phyloP scores from a whole-genome alignment of 2,888 invertebrate genomes.

The Andrena trimmerana region DNA sequence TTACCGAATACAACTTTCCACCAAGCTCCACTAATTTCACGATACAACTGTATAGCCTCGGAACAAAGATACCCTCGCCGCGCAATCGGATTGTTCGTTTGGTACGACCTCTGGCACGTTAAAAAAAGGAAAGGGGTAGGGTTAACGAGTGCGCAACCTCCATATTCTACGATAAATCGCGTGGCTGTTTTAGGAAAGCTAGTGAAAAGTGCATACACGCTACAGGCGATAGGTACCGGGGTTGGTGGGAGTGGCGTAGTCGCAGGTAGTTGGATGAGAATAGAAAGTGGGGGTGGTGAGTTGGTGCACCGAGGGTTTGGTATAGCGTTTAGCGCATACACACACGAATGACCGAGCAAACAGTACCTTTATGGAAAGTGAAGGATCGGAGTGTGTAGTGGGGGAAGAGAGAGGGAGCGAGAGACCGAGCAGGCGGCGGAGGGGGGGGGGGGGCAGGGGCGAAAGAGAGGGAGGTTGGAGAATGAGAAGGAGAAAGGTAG shows the following conservation, averaged over 20 bases:
- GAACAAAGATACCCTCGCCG: not conserved
- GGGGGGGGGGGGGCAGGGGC: constrained; percentile 29
- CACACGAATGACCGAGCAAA: constrained; percentile 57
- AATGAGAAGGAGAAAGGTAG: constrained; percentile 41
- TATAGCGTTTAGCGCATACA: constrained; percentile 72
- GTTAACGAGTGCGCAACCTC: constrained; percentile 61
- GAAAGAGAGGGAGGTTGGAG: constrained; percentile 39
- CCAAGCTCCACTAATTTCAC: not conserved
- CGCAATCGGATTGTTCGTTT: constrained; percentile 48
- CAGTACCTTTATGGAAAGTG: constrained; percentile 74
- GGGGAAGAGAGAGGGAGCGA: constrained; percentile 7
- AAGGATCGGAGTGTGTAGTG: constrained; percentile 66
- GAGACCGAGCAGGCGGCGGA: constrained; percentile 5
- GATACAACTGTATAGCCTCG: not conserved
- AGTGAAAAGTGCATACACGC: constrained; percentile 61
- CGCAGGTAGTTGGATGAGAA: constrained; percentile 67
- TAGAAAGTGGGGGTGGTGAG: constrained; percentile 66
- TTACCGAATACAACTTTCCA: not conserved
- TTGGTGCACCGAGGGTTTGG: constrained; percentile 65
- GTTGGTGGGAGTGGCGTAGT: constrained; percentile 61
- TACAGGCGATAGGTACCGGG: constrained; percentile 66
- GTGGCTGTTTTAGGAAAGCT: constrained; percentile 64
- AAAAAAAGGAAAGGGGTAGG: constrained; percentile 1
- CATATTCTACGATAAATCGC: constrained; percentile 64
- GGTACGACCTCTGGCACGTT: constrained; percentile 20